These are phyloP conservation scores for Eumaeus atala DNA, from an alignment of 1,140 invertebrate genomes.

Conservation along the genomic window DNA sequence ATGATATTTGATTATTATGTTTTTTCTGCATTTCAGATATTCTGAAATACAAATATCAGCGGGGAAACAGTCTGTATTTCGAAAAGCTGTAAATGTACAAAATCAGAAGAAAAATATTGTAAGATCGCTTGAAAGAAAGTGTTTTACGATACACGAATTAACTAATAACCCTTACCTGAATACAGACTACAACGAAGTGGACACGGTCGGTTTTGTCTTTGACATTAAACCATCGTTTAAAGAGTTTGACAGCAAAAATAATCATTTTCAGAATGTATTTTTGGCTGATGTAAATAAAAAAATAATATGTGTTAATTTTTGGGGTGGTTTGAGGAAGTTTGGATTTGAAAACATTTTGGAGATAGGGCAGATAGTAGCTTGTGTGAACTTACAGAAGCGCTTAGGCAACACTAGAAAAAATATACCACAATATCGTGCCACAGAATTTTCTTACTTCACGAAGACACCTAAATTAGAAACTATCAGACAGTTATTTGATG, in stretches of 20 bases:
- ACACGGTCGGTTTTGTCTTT: constrained; percentile 50
- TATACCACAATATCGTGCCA: constrained; percentile 53
- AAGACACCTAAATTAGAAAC: constrained; percentile 48
- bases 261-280: constrained; percentile 66
- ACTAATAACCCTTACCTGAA: constrained; percentile 32
- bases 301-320: constrained; percentile 78
- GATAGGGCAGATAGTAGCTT: constrained; percentile 74
- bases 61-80: constrained; percentile 46
- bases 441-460: constrained; percentile 56
- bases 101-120: constrained; percentile 29
- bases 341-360: constrained; percentile 77
- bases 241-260: constrained; percentile 39
- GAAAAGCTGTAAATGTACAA: constrained; percentile 30
- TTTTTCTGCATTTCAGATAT: constrained; percentile 63
- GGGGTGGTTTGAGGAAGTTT: constrained; percentile 76
- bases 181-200: constrained; percentile 57
- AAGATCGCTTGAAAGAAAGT: constrained; percentile 35
- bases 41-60: constrained; percentile 65
- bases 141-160: constrained; percentile 43
- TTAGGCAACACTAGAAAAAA: constrained; percentile 50
- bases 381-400: constrained; percentile 77
- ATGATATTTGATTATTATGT: constrained; percentile 11
- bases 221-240: constrained; percentile 42
- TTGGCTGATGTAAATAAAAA: constrained; percentile 65
- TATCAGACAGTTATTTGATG: constrained; percentile 31